Evolutionary conservation across 2,113 vertebrate genomes (phyloP).

Genomic region (Eudyptes chrysolophus): DNA sequence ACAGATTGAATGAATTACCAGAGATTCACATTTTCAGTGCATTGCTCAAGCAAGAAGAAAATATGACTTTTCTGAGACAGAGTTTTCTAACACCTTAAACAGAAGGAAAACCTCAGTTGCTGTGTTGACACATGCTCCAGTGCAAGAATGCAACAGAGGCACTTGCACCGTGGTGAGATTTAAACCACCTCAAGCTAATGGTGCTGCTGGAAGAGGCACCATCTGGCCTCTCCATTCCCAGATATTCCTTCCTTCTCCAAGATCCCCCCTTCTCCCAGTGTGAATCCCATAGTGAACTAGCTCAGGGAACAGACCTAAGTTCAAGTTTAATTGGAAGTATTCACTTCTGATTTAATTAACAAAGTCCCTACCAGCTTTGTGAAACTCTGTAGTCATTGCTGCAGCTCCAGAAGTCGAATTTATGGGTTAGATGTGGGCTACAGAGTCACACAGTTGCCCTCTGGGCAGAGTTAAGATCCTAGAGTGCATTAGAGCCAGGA

Average conservation of each 20-base stretch:
- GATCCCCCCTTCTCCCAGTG: background rate
- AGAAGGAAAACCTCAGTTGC: background rate
- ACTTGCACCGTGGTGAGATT: too few relatives aligned
- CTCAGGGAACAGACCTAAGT: background rate
- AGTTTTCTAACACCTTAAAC: background rate
- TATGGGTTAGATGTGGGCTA: background rate
- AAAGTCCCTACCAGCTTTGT: background rate
- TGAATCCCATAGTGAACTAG: background rate
- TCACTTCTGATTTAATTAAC: background rate
- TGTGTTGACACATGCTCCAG: background rate
- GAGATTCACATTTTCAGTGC: background rate
- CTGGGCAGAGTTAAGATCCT: background rate
- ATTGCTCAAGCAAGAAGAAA: background rate
- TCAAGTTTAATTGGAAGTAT: background rate
- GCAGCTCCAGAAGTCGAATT: background rate
- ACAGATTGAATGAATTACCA: background rate
- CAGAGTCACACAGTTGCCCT: background rate
- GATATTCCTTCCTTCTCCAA: too few relatives aligned
- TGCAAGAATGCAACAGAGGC: background rate
- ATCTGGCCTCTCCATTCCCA: background rate
- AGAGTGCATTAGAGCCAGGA: background rate
- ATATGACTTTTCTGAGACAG: background rate
- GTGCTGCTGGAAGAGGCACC: background rate
- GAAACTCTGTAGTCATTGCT: background rate
- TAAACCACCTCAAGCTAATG: background rate